These are phyloP conservation scores for Periophthalmus magnuspinnatus DNA, from an alignment of 2,797 vertebrate species.

Conservation along the genomic window DNA sequence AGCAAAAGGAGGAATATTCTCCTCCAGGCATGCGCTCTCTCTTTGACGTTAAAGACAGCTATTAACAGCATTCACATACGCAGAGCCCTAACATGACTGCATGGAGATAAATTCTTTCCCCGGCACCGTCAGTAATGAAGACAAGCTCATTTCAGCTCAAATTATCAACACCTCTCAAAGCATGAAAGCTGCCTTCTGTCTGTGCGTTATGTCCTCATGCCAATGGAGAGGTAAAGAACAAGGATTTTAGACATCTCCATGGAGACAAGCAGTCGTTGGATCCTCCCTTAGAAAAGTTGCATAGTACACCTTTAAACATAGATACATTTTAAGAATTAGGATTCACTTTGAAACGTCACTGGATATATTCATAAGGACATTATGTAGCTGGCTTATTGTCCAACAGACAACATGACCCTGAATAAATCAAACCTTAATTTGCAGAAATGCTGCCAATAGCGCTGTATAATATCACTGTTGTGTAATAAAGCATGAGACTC, in stretches of 20 bases:
- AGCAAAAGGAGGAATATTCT: slow-evolving; percentile 30
- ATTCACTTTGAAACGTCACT: neutral
- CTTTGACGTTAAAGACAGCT: slow-evolving; percentile 61
- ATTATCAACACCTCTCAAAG: slow-evolving; percentile 63
- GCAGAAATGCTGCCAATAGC: neutral
- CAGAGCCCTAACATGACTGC: slow-evolving; percentile 60
- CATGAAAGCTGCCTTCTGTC: slow-evolving; percentile 41
- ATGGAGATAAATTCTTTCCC: slow-evolving; percentile 65
- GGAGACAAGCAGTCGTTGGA: neutral
- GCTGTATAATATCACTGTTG: slow-evolving; percentile 2
- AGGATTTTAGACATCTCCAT: neutral
- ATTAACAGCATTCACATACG: slow-evolving; percentile 58
- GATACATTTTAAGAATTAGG: neutral
- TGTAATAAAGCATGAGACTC: slow-evolving; percentile 10
- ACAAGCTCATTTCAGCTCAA: slow-evolving; percentile 67
- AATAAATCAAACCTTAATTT: slow-evolving; percentile 1
- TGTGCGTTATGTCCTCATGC: slow-evolving; percentile 32
- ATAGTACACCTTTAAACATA: neutral
- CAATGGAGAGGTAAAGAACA: slow-evolving; percentile 15
- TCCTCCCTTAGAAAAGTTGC: neutral
- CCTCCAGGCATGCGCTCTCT: slow-evolving; percentile 36
- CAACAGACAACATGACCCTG: neutral
- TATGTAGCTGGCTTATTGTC: neutral
- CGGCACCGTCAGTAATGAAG: slow-evolving; percentile 64
- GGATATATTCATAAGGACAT: slow-evolving; percentile 1